These are phyloP conservation scores for Dendrolimus kikuchii DNA, from an alignment of 1,140 invertebrate genomes.

Conservation along the genomic window DNA sequence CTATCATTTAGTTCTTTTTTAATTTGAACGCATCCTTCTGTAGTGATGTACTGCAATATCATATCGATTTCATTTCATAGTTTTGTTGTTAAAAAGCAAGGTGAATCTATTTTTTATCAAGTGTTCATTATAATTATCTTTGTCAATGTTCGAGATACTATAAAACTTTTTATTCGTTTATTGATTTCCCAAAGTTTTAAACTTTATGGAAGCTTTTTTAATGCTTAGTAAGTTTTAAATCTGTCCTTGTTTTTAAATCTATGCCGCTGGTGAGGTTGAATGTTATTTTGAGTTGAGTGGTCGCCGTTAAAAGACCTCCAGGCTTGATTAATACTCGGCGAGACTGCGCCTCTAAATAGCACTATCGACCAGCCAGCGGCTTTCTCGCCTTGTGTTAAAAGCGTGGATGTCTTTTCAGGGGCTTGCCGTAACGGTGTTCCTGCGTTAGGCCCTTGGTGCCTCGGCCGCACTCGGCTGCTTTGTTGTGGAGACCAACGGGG, in stretches of 20 bases:
- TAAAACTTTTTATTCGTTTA: too few relatives aligned
- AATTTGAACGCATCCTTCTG: too few relatives aligned
- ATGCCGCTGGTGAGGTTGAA: constrained; percentile 27
- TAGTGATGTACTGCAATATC: too few relatives aligned
- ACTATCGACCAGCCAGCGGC: constrained; percentile 30
- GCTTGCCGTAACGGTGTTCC: constrained; percentile 10
- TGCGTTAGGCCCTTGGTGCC: constrained; percentile 7
- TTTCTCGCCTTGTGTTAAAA: constrained; percentile 46
- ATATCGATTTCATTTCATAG: too few relatives aligned
- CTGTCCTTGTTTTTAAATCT: not conserved
- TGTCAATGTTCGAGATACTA: too few relatives aligned
- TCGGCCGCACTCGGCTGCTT: constrained; percentile 11
- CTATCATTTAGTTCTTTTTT: too few relatives aligned
- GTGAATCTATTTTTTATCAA: too few relatives aligned
- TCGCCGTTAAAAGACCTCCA: constrained; percentile 46
- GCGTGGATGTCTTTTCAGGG: constrained; percentile 56
- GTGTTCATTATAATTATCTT: too few relatives aligned
- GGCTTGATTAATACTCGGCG: constrained; percentile 48
- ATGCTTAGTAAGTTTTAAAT: not conserved
- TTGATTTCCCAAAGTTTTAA: too few relatives aligned
- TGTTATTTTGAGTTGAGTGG: constrained; percentile 61
- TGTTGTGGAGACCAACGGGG: constrained; percentile 17
- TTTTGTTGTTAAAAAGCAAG: too few relatives aligned
- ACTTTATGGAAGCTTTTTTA: too few relatives aligned
- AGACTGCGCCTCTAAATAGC: constrained; percentile 40